Percentiles rank a stretch among this genome's conserved stretches.
phyloP scores from a whole-genome alignment of 2,113 vertebrate genomes.

The Serinus canaria region DNA sequence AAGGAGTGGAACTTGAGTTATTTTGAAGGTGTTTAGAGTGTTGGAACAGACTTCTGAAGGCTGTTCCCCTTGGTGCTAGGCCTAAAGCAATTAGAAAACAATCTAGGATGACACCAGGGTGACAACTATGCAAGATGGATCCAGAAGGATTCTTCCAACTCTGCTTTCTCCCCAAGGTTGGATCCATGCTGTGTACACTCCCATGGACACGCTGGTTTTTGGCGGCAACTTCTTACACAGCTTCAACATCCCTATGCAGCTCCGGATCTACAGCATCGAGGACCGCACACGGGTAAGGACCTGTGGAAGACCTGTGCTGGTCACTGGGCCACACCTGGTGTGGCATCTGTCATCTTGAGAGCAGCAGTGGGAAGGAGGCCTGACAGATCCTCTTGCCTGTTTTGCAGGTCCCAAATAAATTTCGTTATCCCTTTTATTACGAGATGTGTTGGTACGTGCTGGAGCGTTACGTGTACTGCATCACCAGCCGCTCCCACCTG shows the following conservation, averaged over 20 bases:
- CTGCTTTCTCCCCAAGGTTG: conserved; percentile 78
- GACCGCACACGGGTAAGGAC: conserved; percentile 90
- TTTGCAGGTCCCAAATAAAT: conserved; percentile 92
- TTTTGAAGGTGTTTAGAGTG: background rate
- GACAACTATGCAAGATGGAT: background rate
- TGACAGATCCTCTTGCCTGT: background rate
- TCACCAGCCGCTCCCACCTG: conserved; percentile 90
- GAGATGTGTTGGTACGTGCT: conserved; percentile 99
- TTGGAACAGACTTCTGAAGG: background rate
- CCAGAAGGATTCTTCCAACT: background rate
- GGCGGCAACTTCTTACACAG: conserved; percentile 98
- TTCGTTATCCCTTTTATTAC: conserved; percentile 97
- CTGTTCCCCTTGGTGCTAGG: background rate
- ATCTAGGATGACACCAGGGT: background rate
- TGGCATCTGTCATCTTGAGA: background rate
- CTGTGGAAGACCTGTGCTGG: background rate
- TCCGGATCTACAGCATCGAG: conserved; percentile 96
- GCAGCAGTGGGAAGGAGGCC: background rate
- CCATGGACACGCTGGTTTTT: conserved; percentile 94
- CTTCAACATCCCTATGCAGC: conserved; percentile 99
- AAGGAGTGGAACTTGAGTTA: background rate
- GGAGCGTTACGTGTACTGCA: conserved; percentile 94
- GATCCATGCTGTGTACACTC: conserved; percentile 99
- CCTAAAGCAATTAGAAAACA: rapidly evolving
- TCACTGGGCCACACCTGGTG: background rate